Conservation (phyloP, 2,797 vertebrate genomes). For the Phalloptychus januarius region DNA sequence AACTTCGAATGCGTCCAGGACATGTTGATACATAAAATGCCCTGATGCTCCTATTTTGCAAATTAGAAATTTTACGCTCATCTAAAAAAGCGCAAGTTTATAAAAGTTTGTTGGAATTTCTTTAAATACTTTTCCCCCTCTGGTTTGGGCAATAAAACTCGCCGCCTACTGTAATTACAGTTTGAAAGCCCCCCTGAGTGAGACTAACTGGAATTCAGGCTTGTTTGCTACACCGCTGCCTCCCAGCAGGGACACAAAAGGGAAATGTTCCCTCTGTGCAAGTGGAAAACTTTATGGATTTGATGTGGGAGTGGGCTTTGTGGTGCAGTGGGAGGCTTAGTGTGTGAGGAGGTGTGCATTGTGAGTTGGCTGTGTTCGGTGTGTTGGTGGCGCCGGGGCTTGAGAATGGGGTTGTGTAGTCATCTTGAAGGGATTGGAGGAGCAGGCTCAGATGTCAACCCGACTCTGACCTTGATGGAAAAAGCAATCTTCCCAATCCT, state of each 20-base stretch:
- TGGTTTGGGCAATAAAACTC: conserved; percentile 44
- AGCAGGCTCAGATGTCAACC: conserved; percentile 69
- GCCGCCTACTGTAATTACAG: conserved; percentile 60
- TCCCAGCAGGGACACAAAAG: conserved; percentile 35
- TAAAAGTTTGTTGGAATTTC: neutral
- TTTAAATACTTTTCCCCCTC: conserved; percentile 22
- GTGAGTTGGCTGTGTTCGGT: conserved; percentile 27
- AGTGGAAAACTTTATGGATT: conserved; percentile 73
- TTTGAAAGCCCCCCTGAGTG: conserved; percentile 48
- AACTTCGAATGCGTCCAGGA: conserved; percentile 11
- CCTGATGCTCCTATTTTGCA: conserved; percentile 21
- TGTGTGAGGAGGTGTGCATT: conserved; percentile 15
- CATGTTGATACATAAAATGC: conserved; percentile 30
- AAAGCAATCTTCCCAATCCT: conserved; percentile 74
- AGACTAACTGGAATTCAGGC: conserved; percentile 32
- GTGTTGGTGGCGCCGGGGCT: conserved; percentile 42
- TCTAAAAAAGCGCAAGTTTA: conserved; percentile 38
- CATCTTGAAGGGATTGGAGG: conserved; percentile 58
- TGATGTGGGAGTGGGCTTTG: conserved; percentile 66
- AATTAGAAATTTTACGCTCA: conserved; percentile 35
- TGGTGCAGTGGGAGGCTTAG: conserved; percentile 53
- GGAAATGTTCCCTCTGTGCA: conserved; percentile 61
- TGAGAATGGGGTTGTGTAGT: conserved; percentile 37
- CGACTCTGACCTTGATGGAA: conserved; percentile 76
- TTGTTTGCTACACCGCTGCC: conserved; percentile 47